Evolutionary conservation across 1,140 invertebrate species (phyloP), one percentile per base, ranked within the genome.

Genomic region (Drosophila busckii): DNA sequence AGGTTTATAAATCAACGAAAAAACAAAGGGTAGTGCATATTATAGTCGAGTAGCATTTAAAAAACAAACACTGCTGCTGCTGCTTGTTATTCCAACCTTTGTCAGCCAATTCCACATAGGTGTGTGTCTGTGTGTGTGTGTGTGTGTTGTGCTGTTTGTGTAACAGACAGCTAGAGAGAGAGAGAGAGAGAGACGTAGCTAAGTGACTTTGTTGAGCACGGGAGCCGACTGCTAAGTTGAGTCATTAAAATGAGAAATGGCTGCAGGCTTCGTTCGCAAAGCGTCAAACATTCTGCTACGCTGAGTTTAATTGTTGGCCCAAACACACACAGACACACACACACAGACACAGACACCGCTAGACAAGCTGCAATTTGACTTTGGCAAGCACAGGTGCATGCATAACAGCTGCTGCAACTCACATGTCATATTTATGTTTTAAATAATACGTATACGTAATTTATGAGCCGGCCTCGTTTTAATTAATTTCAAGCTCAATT

Each of bases 161-260:
- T 41, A 52, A 35, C 28, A 42, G 69, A 64, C 65, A 65, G 42
- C 35, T 29, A 31, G 46, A 17, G 23, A 35, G 23, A 38, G 42
- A 16, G 25, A 73, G 42, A 63, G 26, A 42, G 45, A 29, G 61
- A 26, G 25, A 28, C 34, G 26, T 5, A 16, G 26, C 2, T 8
- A 10, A 8, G 16, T 4, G 8, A 19, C 28, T 6, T 19, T n/a
- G n/a, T n/a, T n/a, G n/a, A n/a, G n/a, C n/a, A n/a, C n/a, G 28
- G 34, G 45, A 53, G 63, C n/a, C n/a, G n/a, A 62, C 65, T 44
- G 58, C 73, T 64, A 58, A 55, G 75, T 80, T 80, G 73, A 80
- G 73, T 80, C 73, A 80, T 80, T 80, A 80, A 80, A 80, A 80
- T 80, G 73, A 80, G 50, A 73, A 80, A 82, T 80, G 75, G 64